Percentiles rank a stretch among this genome's conserved stretches.
Evolutionary conservation across 2,113 vertebrate genomes (phyloP).

Genomic region (Laticauda colubrina): DNA sequence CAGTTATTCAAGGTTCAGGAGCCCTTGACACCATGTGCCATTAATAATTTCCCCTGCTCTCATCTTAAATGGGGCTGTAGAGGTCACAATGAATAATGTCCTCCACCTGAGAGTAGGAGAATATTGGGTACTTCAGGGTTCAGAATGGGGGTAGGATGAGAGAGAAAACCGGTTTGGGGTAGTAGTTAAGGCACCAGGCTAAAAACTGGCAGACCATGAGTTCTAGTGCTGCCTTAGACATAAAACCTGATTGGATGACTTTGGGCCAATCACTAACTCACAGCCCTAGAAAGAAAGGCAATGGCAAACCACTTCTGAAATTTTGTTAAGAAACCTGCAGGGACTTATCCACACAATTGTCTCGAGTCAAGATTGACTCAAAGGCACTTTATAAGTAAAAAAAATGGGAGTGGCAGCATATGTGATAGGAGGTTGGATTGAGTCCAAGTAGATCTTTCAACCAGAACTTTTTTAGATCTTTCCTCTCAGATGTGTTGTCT

Average conservation of each 20-base stretch:
- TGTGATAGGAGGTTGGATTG: neutral
- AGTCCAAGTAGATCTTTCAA: neutral
- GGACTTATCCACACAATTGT: neutral
- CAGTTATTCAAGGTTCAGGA: neutral
- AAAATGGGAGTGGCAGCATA: neutral
- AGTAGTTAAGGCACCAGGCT: neutral
- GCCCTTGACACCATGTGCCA: neutral
- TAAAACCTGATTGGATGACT: neutral
- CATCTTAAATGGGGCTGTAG: neutral
- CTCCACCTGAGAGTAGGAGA: neutral
- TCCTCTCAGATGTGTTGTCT: neutral
- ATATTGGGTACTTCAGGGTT: neutral
- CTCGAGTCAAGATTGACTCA: neutral
- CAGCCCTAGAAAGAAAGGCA: neutral
- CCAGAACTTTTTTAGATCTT: neutral
- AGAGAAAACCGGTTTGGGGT: neutral
- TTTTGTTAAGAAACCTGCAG: neutral
- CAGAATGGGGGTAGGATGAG: neutral
- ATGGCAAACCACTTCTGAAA: neutral
- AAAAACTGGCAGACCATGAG: neutral
- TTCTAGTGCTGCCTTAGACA: neutral
- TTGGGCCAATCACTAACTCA: neutral
- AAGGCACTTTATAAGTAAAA: neutral
- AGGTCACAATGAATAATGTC: neutral
- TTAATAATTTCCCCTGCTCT: neutral